Base-by-base conservation (phyloP, 2,113 vertebrate species). In the Paramisgurnus dabryanus region DNA sequence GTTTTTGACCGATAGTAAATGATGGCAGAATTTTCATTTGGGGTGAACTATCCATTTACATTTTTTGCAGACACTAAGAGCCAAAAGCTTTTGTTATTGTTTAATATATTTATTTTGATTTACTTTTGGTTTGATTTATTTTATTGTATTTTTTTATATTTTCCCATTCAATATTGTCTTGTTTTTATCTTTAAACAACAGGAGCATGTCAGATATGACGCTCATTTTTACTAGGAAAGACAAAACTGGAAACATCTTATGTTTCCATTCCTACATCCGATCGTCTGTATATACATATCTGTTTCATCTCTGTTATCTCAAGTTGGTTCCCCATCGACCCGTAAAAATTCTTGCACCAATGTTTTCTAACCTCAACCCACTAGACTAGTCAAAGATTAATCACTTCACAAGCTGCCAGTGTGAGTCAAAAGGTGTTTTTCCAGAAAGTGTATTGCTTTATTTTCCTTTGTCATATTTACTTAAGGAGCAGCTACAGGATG, bases 391-490 rank as follows among this genome's bases (percentile, higher is more conserved):
- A 61, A 74, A 63, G 47, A 77, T 72, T 49, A 60, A 63, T 58
- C 58, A 66, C 57, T 79, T 55, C 67, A 41, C 69, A 82, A 81
- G 79, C 80, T 13, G 79, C 86, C 80, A 81, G 71, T 87, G 71
- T 87, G 81, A 91, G 88, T 90, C 89, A 87, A 89, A 83, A 85
- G 79, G 69, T 85, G 85, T 89, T 84, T 90, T 85, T 82, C 81
- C 85, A 89, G 86, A 87, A 92, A 87, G 91, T 93, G 92, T 91
- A 87, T 89, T 85, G 91, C 90, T 92, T 91, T 90, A 89, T 91
- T 92, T 90, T 90, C 84, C 86, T 83, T 85, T 85, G 82, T 76
- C 86, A 90, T 92, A 87, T 93, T 93, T 90, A 91, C 85, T 87
- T 76, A 93, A 91, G 92, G 91, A 91, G 89, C 82, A 88, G 92